These are phyloP conservation scores for Drosophila saltans DNA, from an alignment of 1,140 invertebrate species.

Conservation along the genomic window DNA sequence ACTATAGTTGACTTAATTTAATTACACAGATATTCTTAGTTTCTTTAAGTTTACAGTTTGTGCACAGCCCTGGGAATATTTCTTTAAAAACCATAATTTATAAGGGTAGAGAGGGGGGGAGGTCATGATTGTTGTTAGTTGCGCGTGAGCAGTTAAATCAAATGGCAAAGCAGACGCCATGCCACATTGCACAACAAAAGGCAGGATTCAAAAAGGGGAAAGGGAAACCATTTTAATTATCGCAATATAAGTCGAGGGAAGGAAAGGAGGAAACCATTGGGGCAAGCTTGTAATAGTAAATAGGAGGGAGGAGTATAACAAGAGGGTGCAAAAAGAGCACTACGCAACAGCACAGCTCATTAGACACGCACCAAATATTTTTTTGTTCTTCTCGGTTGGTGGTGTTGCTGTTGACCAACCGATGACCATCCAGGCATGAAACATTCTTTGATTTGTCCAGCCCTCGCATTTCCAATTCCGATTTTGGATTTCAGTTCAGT, in stretches of 20 bases:
- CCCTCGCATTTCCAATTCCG: background rate
- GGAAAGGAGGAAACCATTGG: background rate
- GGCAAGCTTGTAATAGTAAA: background rate
- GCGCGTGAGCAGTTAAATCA: constrained; percentile 79
- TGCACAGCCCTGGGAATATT: no score
- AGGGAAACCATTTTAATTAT: constrained; percentile 67
- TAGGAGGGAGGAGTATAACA: background rate
- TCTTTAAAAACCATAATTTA: no score
- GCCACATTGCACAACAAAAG: constrained; percentile 66
- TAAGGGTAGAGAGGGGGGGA: background rate
- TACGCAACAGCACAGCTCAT: constrained; percentile 68
- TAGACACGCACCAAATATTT: constrained; percentile 77
- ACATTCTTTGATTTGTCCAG: constrained; percentile 71
- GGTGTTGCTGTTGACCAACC: constrained; percentile 44
- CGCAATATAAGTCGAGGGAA: constrained; percentile 33
- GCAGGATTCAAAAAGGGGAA: constrained; percentile 1
- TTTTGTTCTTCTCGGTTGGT: constrained; percentile 38
- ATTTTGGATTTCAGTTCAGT: constrained; percentile 21
- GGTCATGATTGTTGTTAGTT: constrained; percentile 19
- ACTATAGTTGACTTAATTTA: no score
- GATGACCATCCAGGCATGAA: constrained; percentile 62
- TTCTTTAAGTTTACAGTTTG: no score
- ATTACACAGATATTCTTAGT: no score
- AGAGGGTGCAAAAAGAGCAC: background rate
- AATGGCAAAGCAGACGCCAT: constrained; percentile 72